phyloP scores from a whole-genome alignment of 2,888 invertebrate genomes.

The Antheraea yamamai region DNA sequence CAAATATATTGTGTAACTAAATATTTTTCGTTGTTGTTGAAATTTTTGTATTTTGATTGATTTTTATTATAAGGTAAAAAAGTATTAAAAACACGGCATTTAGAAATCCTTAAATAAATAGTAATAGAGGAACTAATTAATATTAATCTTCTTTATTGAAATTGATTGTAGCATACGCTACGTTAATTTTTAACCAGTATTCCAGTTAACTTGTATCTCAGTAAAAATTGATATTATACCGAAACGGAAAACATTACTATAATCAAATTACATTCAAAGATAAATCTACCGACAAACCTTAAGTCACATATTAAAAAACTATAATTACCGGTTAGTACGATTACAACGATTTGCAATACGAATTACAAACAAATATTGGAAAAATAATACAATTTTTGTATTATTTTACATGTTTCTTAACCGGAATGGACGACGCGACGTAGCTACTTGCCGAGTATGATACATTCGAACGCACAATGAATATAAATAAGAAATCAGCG shows the following conservation, averaged over 20 bases:
- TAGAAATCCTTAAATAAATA: too few species aligned
- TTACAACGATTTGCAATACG: not conserved
- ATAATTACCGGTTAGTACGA: not conserved
- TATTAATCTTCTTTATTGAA: too few species aligned
- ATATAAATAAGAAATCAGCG: conserved; percentile 79
- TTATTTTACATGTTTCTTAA: conserved; percentile 40
- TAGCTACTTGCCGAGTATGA: conserved; percentile 55
- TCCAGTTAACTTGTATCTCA: too few species aligned
- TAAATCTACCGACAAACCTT: not conserved
- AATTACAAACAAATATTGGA: not conserved
- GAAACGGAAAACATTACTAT: not conserved
- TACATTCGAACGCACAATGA: conserved; percentile 74
- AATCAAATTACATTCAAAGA: not conserved
- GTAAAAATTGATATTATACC: not conserved
- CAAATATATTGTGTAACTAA: too few species aligned
- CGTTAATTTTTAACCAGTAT: too few species aligned
- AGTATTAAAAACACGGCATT: too few species aligned
- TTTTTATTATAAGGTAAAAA: too few species aligned
- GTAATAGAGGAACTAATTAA: too few species aligned
- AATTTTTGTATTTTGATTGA: too few species aligned
- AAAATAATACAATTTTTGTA: conserved; percentile 18
- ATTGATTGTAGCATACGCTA: too few species aligned
- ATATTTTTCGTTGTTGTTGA: too few species aligned
- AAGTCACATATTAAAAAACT: not conserved
- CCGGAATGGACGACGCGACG: conserved; percentile 48